Percentiles rank a stretch among this genome's conserved stretches.
Conservation (phyloP, 1,140 invertebrate genomes). For the Cryptotermes secundus region DNA sequence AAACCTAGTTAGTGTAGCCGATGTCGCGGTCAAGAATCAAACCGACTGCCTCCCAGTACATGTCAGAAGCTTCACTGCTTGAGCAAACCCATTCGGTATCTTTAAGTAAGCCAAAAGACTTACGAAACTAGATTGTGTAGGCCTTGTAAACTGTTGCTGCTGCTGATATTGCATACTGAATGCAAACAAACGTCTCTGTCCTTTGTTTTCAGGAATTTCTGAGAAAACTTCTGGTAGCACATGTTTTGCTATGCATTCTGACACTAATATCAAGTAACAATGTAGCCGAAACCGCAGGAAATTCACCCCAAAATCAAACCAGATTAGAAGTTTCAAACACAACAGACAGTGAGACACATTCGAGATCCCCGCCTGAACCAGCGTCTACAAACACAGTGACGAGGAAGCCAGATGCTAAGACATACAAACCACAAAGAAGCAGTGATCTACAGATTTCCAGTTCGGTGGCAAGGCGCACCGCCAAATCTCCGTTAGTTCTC, state of each 20-base stretch:
- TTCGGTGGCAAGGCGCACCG: neutral
- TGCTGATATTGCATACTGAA: too few species aligned
- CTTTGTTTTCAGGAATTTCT: neutral
- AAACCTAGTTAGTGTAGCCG: too few species aligned
- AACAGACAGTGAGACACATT: neutral
- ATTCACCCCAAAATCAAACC: neutral
- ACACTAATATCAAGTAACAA: neutral
- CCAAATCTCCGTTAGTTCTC: constrained; percentile 21
- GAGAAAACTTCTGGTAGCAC: neutral
- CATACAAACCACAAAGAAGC: neutral
- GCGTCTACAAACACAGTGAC: neutral
- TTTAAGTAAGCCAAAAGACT: too few species aligned
- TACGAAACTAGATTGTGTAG: too few species aligned
- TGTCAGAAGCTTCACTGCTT: too few species aligned
- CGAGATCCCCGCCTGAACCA: neutral
- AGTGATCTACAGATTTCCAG: neutral
- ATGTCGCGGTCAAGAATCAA: too few species aligned
- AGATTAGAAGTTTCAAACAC: neutral
- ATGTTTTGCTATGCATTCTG: neutral
- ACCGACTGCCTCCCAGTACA: too few species aligned
- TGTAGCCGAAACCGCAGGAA: neutral
- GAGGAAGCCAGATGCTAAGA: neutral
- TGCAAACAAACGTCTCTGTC: neutral
- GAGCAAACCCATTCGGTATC: too few species aligned
- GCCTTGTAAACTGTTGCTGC: too few species aligned